These are phyloP conservation scores for Fundulus diaphanus DNA, from an alignment of 2,797 vertebrate species.

Conservation along the genomic window DNA sequence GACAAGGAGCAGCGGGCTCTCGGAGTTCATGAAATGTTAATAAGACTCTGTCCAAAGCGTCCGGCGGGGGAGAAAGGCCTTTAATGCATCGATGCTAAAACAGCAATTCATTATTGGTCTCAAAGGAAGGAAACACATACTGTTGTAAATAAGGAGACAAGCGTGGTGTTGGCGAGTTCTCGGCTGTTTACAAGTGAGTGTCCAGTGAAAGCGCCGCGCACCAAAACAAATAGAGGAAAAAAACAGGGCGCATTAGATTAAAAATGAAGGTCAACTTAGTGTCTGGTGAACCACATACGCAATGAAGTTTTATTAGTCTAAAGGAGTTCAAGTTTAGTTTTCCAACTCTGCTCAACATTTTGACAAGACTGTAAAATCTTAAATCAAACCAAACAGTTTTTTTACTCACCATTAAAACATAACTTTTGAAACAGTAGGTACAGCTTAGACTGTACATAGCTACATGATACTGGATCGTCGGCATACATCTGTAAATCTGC, in stretches of 20 bases:
- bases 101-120: constrained; percentile 55
- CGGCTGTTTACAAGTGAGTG: not conserved
- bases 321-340: not conserved
- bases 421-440: too few relatives aligned
- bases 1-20: constrained; percentile 30
- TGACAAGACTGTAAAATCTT: not conserved
- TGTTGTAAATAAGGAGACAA: constrained; percentile 15
- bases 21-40: constrained; percentile 69
- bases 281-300: not conserved
- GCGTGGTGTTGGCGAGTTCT: not conserved
- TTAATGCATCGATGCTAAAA: constrained; percentile 52
- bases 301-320: not conserved
- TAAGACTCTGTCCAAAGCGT: constrained; percentile 23
- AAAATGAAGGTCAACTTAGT: not conserved
- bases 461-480: too few relatives aligned
- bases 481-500: too few relatives aligned
- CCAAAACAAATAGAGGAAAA: not conserved
- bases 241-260: not conserved
- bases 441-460: too few relatives aligned
- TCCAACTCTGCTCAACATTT: too few relatives aligned
- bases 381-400: too few relatives aligned
- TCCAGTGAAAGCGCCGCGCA: not conserved
- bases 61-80: constrained; percentile 12
- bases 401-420: too few relatives aligned
- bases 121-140: not conserved